phyloP scores from a whole-genome alignment of 2,888 invertebrate species.

The Tenthredo mesomela region DNA sequence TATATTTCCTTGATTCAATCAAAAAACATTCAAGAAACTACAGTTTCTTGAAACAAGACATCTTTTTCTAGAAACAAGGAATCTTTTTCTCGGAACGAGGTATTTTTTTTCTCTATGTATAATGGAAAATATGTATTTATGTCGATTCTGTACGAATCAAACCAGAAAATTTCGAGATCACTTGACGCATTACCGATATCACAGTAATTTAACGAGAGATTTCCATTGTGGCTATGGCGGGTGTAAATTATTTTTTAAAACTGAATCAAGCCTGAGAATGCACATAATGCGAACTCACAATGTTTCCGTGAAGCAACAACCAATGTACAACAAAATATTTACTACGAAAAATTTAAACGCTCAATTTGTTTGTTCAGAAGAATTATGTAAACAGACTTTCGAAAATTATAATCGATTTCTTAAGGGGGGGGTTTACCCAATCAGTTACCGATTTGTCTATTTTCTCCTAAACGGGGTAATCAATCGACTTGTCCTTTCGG shows the following conservation, averaged over 20 bases:
- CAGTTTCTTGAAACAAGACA: no score
- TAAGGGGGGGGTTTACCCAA: no score
- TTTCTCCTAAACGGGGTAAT: no score
- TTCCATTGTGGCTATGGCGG: slow-evolving; percentile 8
- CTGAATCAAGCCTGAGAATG: slow-evolving; percentile 1
- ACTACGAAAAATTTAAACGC: neutral
- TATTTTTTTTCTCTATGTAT: no score
- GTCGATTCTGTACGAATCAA: neutral
- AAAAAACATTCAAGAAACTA: no score
- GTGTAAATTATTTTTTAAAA: neutral
- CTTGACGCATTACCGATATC: slow-evolving; percentile 12
- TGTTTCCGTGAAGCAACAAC: neutral
- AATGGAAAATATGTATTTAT: neutral
- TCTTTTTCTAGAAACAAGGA: no score
- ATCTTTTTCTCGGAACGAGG: no score
- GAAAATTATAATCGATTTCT: neutral
- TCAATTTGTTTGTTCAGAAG: neutral
- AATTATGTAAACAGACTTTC: neutral
- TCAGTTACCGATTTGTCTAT: no score
- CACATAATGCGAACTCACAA: neutral
- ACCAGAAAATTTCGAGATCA: neutral
- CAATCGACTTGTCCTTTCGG: no score
- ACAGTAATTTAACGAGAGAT: neutral
- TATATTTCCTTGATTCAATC: no score
- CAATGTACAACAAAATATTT: neutral